Evolutionary conservation across 2,797 vertebrate genomes (phyloP).

Genomic region (Steatocranus sp.): DNA sequence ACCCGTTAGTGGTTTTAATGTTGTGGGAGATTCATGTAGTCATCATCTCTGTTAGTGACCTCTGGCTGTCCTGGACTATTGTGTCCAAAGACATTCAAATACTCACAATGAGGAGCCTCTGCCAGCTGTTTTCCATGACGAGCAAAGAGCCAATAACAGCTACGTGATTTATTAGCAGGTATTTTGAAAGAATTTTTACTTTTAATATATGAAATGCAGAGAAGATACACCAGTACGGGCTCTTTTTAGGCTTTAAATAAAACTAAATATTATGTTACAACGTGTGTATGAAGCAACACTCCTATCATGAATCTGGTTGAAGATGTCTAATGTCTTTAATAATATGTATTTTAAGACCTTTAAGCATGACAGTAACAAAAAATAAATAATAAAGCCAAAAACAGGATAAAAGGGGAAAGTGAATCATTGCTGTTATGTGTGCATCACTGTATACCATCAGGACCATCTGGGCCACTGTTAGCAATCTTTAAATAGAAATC

Average conservation of each 20-base stretch:
- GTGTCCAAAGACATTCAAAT: not conserved
- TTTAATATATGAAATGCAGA: not conserved
- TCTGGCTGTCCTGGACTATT: not conserved
- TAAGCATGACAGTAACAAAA: not conserved
- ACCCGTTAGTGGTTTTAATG: not conserved
- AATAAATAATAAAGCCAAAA: not conserved
- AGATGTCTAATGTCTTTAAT: not conserved
- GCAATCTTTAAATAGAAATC: conserved; percentile 16
- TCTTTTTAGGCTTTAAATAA: not conserved
- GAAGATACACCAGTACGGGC: fast-evolving
- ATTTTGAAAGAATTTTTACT: not conserved
- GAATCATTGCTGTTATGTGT: not conserved
- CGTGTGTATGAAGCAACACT: not conserved
- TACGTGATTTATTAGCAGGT: not conserved
- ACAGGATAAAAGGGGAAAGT: not conserved
- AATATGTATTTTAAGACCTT: not conserved
- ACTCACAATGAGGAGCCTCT: not conserved
- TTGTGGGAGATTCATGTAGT: not conserved
- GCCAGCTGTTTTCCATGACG: not conserved
- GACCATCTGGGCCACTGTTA: not conserved
- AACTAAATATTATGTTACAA: not conserved
- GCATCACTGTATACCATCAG: not conserved
- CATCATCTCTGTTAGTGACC: not conserved
- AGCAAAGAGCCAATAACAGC: not conserved
- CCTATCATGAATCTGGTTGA: not conserved